Conservation (phyloP, 35 echinoderm and acorn worm genomes). For the Eucidaris tribuloides region DNA sequence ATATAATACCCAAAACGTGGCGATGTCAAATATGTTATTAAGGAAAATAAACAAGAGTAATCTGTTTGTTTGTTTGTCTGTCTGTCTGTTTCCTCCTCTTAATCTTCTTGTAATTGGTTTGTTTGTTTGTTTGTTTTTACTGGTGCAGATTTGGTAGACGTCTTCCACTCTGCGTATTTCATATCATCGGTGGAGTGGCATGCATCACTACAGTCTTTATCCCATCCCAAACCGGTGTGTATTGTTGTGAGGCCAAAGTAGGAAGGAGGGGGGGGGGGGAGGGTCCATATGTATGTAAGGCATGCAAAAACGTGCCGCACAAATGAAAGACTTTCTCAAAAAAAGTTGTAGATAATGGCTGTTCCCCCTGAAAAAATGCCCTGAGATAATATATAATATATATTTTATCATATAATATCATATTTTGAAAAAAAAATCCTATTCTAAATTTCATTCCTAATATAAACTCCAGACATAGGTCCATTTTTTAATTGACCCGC, state of each 20-base stretch:
- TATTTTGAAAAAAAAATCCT: no score
- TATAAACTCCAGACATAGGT: no score
- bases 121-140: background rate
- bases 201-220: conserved; percentile 83
- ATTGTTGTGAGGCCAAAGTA: background rate
- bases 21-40: background rate
- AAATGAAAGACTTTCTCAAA: background rate
- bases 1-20: no score
- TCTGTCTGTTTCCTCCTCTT: background rate
- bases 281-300: background rate
- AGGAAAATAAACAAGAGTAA: background rate
- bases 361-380: background rate
- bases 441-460: no score
- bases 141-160: conserved; percentile 68
- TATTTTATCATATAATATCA: background rate
- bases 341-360: background rate
- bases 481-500: no score
- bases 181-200: conserved; percentile 77
- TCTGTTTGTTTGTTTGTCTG: background rate
- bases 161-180: conserved; percentile 64
- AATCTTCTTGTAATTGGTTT: background rate
- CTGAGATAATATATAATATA: background rate
- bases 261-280: background rate
- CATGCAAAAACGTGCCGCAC: background rate
- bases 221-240: conserved; percentile 58